Conservation (phyloP, 2,888 invertebrate genomes). For the Quadroppia sp. region DNA sequence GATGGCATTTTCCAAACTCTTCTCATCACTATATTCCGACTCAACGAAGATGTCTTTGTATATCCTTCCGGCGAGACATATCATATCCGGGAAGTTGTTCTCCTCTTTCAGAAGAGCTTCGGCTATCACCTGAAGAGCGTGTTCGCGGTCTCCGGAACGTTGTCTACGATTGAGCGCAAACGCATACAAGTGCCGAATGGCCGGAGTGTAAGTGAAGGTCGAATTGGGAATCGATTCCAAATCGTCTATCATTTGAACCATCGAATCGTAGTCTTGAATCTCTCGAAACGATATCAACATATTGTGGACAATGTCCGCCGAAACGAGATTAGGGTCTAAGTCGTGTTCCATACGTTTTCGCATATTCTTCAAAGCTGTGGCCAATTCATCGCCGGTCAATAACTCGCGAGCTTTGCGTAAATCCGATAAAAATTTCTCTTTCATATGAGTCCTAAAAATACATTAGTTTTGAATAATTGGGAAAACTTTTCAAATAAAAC, state of each 20-base stretch:
- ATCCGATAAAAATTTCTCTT: slow-evolving; percentile 93
- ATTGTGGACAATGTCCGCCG: slow-evolving; percentile 91
- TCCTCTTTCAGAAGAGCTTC: slow-evolving; percentile 87
- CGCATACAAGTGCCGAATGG: slow-evolving; percentile 88
- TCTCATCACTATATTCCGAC: slow-evolving; percentile 81
- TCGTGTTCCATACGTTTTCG: slow-evolving; percentile 74
- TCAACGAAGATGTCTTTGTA: slow-evolving; percentile 85
- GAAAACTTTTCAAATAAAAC: too few relatives aligned
- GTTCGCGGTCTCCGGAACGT: slow-evolving; percentile 87
- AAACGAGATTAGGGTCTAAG: slow-evolving; percentile 84
- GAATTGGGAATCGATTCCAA: slow-evolving; percentile 81
- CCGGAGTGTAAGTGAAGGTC: slow-evolving; percentile 80
- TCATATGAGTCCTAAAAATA: slow-evolving; percentile 77
- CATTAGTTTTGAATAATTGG: too few relatives aligned
- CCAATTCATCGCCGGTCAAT: slow-evolving; percentile 70
- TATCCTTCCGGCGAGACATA: slow-evolving; percentile 94
- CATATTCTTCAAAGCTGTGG: slow-evolving; percentile 73
- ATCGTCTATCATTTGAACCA: slow-evolving; percentile 94
- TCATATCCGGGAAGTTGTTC: slow-evolving; percentile 92
- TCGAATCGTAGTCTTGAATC: slow-evolving; percentile 92
- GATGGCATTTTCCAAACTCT: slow-evolving; percentile 85
- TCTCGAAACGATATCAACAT: slow-evolving; percentile 87
- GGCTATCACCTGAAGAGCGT: slow-evolving; percentile 83
- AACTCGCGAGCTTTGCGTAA: slow-evolving; percentile 85
- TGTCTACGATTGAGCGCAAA: slow-evolving; percentile 94